Percentiles rank a stretch among this genome's conserved stretches.
phyloP scores from a whole-genome alignment of 2,888 invertebrate species.

The Lysandra bellargus region DNA sequence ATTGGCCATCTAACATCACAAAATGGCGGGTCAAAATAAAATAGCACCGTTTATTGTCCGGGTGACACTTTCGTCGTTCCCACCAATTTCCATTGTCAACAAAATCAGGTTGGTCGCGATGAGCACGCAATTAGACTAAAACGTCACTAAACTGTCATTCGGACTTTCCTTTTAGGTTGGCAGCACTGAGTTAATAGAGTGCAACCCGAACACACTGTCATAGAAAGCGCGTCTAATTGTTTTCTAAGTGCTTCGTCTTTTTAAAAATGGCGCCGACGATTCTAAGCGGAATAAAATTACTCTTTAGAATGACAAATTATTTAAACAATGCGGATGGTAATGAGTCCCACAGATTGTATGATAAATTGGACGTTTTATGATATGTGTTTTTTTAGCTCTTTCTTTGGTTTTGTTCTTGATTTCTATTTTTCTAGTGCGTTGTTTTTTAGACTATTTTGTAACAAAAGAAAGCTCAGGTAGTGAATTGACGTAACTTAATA shows the following conservation, averaged over 20 bases:
- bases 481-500: background rate
- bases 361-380: conserved; percentile 22
- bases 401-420: conserved; percentile 20
- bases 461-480: background rate
- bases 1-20: conserved; percentile 16
- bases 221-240: conserved; percentile 44
- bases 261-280: background rate
- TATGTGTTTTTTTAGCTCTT: conserved; percentile 5
- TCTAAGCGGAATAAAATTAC: conserved; percentile 30
- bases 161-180: conserved; percentile 30
- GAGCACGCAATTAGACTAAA: conserved; percentile 73
- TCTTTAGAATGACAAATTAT: conserved; percentile 24
- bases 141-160: conserved; percentile 62
- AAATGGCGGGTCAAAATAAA: background rate
- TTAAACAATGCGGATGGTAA: conserved; percentile 28
- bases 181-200: conserved; percentile 66
- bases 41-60: background rate
- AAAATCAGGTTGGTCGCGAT: conserved; percentile 50
- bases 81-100: conserved; percentile 62
- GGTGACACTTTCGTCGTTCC: conserved; percentile 38
- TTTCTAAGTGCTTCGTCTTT: conserved; percentile 30
- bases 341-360: conserved; percentile 26
- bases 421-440: conserved; percentile 21
- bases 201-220: conserved; percentile 51
- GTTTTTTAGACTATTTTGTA: conserved; percentile 7